A percentile compares a stretch with the other conserved stretches of the same genome.
These are phyloP conservation scores for Kryphioiulus occultus DNA, from an alignment of 2,888 invertebrate species.

Conservation along the genomic window DNA sequence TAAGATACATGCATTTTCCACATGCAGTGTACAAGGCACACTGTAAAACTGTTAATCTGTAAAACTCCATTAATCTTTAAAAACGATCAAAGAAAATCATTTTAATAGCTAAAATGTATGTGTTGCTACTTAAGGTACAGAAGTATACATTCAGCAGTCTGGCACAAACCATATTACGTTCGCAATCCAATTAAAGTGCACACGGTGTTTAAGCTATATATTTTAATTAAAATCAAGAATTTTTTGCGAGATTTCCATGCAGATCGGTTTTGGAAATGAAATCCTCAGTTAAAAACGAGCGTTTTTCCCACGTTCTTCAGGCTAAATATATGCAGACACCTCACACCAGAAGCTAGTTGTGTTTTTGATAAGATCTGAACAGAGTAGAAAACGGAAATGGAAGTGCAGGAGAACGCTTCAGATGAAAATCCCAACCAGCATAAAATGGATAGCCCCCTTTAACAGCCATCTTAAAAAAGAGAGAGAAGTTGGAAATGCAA, in stretches of 20 bases:
- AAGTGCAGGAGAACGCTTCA: neutral
- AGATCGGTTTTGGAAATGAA: neutral
- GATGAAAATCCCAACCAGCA: neutral
- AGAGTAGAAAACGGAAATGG: slow-evolving; percentile 4
- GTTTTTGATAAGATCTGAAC: neutral
- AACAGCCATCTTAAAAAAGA: neutral
- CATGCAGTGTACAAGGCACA: no score
- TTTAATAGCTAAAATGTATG: neutral
- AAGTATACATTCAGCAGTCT: neutral
- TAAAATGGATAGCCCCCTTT: neutral
- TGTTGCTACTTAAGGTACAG: neutral
- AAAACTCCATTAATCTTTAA: neutral
- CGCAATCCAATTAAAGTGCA: neutral
- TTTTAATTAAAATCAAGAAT: neutral
- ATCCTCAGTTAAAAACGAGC: neutral
- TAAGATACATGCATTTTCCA: no score
- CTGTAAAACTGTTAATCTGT: no score
- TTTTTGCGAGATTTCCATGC: neutral
- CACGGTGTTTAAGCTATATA: neutral
- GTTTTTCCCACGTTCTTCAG: neutral
- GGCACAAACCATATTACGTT: neutral
- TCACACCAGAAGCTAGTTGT: neutral
- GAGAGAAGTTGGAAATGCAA: neutral
- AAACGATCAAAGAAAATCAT: neutral
- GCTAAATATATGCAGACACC: neutral